phyloP scores from a whole-genome alignment of 2,113 vertebrate species.

The Lanius ludovicianus region DNA sequence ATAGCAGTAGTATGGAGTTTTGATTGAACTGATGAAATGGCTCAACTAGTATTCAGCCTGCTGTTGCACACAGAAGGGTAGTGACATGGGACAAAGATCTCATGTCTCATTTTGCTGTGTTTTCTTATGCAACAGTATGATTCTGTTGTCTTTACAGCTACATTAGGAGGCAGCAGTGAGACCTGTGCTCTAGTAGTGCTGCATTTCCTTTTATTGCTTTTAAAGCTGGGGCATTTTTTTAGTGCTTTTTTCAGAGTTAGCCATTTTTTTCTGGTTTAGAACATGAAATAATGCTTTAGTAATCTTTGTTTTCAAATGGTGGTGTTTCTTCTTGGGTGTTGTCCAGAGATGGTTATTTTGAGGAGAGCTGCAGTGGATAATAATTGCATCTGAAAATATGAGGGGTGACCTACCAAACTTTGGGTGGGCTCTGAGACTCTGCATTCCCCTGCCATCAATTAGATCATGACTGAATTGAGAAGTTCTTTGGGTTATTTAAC shows the following conservation, averaged over 20 bases:
- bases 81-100: neutral
- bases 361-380: neutral
- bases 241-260: neutral
- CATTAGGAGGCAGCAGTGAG: neutral
- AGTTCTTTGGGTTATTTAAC: neutral
- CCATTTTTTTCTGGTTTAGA: neutral
- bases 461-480: neutral
- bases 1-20: neutral
- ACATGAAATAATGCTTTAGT: neutral
- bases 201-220: neutral
- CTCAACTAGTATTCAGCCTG: neutral
- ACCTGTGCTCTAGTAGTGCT: neutral
- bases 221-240: neutral
- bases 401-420: neutral
- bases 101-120: neutral
- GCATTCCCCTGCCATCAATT: rapidly evolving
- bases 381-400: neutral
- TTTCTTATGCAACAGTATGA: neutral
- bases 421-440: neutral
- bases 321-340: neutral
- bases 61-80: neutral
- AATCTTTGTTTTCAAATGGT: neutral
- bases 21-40: neutral
- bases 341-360: neutral
- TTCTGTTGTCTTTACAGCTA: neutral